Conservation (phyloP, 2,888 invertebrate genomes). For the Alloscopus bannaensis region DNA sequence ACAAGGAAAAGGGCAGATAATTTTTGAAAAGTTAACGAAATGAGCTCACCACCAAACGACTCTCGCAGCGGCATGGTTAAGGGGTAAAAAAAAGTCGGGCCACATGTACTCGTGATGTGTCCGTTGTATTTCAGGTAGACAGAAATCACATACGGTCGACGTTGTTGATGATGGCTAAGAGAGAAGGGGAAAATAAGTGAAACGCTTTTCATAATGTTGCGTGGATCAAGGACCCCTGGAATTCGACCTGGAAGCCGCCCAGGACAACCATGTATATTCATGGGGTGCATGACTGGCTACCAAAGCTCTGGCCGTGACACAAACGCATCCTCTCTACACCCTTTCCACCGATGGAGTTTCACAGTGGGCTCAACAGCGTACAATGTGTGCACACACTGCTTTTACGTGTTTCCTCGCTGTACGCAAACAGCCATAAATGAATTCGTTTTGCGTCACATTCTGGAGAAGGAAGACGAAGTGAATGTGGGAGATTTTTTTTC, state of each 20-base stretch:
- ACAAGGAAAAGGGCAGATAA: not conserved
- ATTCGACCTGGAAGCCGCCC: slow-evolving; percentile 62
- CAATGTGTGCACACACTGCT: no score
- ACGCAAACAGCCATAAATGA: no score
- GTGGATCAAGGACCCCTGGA: slow-evolving; percentile 49
- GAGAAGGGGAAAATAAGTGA: slow-evolving; percentile 2
- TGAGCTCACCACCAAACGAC: not conserved
- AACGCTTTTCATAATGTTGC: slow-evolving; percentile 44
- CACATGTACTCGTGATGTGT: no score
- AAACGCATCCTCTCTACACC: not conserved
- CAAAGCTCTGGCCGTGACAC: no score
- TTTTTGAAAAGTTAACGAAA: not conserved
- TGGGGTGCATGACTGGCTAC: slow-evolving; percentile 61
- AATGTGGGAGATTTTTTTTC: no score
- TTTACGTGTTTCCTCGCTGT: no score
- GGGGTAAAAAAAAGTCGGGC: no score
- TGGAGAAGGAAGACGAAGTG: not conserved
- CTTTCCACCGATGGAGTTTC: not conserved
- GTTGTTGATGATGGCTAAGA: slow-evolving; percentile 17
- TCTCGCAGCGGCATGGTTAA: not conserved
- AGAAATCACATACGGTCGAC: not conserved
- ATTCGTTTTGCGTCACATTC: slow-evolving; percentile 46
- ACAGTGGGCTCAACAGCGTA: no score
- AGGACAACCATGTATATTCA: slow-evolving; percentile 54
- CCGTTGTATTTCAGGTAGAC: slow-evolving; percentile 5